Base-by-base conservation (phyloP, 2,888 invertebrate genomes). In the Brachypterus glaber region DNA sequence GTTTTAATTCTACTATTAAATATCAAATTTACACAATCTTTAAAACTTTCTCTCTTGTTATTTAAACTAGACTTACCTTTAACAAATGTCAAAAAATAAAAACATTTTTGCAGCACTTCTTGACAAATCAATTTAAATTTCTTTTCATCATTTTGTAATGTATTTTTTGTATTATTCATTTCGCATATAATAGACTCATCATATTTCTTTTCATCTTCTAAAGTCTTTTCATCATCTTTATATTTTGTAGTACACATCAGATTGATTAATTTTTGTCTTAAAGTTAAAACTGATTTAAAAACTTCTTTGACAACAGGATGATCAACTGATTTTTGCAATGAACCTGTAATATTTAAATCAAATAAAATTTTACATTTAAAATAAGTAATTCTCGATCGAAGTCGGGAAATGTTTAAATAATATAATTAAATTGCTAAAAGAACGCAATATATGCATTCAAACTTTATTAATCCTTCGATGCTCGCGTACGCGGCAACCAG, bases 21-120 rank as follows among this genome's bases (percentile, higher is more conserved):
- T n/a, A n/a, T n/a, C n/a, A n/a, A n/a, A n/a, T n/a, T n/a, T n/a
- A n/a, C n/a, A n/a, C n/a, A n/a, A n/a, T n/a, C n/a, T n/a, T n/a
- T n/a, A n/a, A n/a, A n/a, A n/a, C n/a, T n/a, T n/a, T n/a, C n/a
- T n/a, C n/a, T n/a, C n/a, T n/a, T n/a, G n/a, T n/a, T n/a, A n/a
- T n/a, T n/a, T n/a, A n/a, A n/a, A n/a, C n/a, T n/a, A 9, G 33
- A 46, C 51, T 47, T 45, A 60, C 69, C 67, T 51, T 65, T 63
- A 3, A 74, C 67, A 40, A 64, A 69, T 21, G 71, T 56, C 18
- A 75, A 49, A 15, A 74, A 58, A 50, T 72, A 70, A 16, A 71
- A 52, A 49, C 70, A 70, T 43, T 70, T 62, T 32, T 66, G 61
- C 30, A 74, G 53, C 3, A 70, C 62, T 26, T 61, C 60, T 33